Evolutionary conservation across 2,113 vertebrate genomes (phyloP).

Genomic region (Lepus timidus): DNA sequence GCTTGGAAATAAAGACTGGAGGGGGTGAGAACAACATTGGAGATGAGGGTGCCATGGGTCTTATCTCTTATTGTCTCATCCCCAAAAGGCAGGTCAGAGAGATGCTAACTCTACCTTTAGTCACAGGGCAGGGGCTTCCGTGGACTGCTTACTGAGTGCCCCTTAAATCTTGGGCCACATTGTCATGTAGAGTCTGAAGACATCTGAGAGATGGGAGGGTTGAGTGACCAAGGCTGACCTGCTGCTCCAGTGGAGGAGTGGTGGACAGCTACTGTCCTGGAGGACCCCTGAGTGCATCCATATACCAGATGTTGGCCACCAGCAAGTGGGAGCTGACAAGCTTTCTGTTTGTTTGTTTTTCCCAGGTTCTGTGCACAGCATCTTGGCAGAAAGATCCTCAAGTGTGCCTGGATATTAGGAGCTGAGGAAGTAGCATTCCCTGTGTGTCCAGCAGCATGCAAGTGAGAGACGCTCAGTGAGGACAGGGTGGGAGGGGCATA

Average conservation of each 20-base stretch:
- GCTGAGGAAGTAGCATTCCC: not conserved
- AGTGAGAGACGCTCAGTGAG: not conserved
- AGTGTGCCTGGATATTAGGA: not conserved
- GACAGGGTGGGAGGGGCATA: fast-evolving
- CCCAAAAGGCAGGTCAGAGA: not conserved
- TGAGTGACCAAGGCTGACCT: not conserved
- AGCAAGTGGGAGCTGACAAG: not conserved
- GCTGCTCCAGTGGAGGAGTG: not conserved
- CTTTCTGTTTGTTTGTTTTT: not conserved
- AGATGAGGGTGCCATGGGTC: not conserved
- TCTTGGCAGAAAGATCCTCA: not conserved
- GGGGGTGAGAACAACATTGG: not conserved
- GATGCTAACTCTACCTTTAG: not conserved
- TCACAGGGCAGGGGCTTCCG: not conserved
- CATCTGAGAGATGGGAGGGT: not conserved
- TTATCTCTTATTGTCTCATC: not conserved
- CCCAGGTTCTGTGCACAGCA: not conserved
- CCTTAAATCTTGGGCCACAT: not conserved
- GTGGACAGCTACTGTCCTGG: not conserved
- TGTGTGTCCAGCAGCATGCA: not conserved
- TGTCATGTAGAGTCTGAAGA: not conserved
- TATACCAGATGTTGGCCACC: not conserved
- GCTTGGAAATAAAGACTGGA: not conserved
- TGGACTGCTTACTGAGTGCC: not conserved
- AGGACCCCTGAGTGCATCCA: not conserved